Evolutionary conservation across 2,797 vertebrate species (phyloP).

Genomic region (Thunnus albacares): DNA sequence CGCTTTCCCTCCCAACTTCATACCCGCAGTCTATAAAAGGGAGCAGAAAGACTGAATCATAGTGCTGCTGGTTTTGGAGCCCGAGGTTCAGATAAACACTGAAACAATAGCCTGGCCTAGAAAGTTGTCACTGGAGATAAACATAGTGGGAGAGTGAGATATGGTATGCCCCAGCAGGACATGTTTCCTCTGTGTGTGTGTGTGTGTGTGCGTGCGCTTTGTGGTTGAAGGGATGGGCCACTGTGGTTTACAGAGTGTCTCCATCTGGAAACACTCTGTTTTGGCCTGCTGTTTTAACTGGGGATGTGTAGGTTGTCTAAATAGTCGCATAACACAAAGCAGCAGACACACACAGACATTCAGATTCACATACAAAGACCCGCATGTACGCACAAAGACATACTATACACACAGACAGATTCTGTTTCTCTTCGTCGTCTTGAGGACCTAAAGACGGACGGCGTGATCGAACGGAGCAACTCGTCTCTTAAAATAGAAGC

Average conservation of each 20-base stretch:
- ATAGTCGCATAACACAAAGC: constrained; percentile 65
- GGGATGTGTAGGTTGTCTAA: constrained; percentile 68
- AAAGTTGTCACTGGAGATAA: constrained; percentile 80
- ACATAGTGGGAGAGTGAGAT: constrained; percentile 71
- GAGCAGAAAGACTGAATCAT: constrained; percentile 69
- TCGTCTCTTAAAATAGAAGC: constrained; percentile 74
- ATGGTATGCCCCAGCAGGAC: constrained; percentile 60
- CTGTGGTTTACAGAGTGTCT: constrained; percentile 65
- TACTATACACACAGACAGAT: constrained; percentile 56
- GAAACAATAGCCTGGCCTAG: constrained; percentile 79
- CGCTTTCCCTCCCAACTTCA: constrained; percentile 40
- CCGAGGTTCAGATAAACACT: constrained; percentile 80
- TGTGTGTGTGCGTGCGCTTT: constrained; percentile 36
- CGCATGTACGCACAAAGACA: constrained; percentile 3
- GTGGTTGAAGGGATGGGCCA: constrained; percentile 63
- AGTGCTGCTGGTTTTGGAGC: constrained; percentile 60
- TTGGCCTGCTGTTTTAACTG: constrained; percentile 52
- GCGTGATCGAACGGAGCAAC: constrained; percentile 59
- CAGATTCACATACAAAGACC: constrained; percentile 18
- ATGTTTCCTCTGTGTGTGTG: constrained; percentile 28
- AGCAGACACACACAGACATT: constrained; percentile 1
- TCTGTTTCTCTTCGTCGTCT: constrained; percentile 66
- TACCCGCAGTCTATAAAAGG: constrained; percentile 71
- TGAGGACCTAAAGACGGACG: constrained; percentile 56
- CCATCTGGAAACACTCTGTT: constrained; percentile 80